Evolutionary conservation across 2,113 vertebrate species (phyloP).

Genomic region (Paramormyrops kingsleyae): DNA sequence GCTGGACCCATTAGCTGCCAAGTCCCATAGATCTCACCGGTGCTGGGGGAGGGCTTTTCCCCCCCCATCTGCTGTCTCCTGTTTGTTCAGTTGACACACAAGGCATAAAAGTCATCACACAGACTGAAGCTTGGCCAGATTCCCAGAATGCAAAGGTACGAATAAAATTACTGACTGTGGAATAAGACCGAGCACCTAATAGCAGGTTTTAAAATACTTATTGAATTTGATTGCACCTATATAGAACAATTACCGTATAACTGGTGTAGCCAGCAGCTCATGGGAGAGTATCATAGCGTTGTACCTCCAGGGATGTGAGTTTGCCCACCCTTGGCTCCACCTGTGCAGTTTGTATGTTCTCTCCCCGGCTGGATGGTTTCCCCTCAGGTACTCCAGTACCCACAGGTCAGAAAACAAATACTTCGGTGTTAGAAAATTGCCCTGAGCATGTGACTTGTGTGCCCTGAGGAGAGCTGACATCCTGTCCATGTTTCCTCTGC

Average conservation of each 20-base stretch:
- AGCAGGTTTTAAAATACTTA: neutral
- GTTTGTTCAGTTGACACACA: neutral
- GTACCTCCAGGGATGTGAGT: neutral
- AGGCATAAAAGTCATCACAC: neutral
- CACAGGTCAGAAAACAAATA: neutral
- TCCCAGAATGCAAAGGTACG: neutral
- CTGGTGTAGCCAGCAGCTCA: neutral
- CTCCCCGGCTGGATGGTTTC: neutral
- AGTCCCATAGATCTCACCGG: neutral
- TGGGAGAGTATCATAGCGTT: neutral
- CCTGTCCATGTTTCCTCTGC: neutral
- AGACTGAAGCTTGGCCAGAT: neutral
- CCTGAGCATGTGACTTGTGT: neutral
- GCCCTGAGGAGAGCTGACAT: neutral
- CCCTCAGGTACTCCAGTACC: neutral
- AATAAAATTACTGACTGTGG: neutral
- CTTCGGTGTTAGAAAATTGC: neutral
- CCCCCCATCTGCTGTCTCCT: neutral
- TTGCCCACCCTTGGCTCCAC: neutral
- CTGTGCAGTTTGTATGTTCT: neutral
- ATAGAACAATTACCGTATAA: neutral
- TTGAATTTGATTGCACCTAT: neutral
- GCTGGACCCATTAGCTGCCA: neutral
- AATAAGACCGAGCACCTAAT: neutral
- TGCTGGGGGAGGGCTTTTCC: neutral